Evolutionary conservation across 2,888 invertebrate genomes (phyloP).

Genomic region (Stomorhina lunata): DNA sequence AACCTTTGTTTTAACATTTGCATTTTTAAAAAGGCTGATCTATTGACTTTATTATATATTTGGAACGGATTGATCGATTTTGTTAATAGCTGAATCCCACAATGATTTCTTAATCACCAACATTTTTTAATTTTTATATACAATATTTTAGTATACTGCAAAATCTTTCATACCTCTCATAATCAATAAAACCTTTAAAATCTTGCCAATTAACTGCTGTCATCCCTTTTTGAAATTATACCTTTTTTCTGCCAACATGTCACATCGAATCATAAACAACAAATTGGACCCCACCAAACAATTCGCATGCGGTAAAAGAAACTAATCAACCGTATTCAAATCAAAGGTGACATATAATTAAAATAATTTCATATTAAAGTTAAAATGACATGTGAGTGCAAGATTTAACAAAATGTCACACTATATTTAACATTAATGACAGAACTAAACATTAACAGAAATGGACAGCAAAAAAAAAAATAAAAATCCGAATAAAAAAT

Average conservation of each 20-base stretch:
- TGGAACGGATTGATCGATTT: too few species aligned
- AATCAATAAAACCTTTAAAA: neutral
- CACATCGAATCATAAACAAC: neutral
- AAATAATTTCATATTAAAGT: constrained; percentile 60
- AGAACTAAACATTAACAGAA: constrained; percentile 34
- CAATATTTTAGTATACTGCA: too few species aligned
- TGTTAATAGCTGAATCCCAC: too few species aligned
- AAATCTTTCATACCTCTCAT: too few species aligned
- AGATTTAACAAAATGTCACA: constrained; percentile 61
- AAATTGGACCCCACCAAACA: neutral
- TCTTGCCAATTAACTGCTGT: neutral
- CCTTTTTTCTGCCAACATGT: neutral
- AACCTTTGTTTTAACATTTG: too few species aligned
- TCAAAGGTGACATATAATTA: constrained; percentile 56
- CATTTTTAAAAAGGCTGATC: too few species aligned
- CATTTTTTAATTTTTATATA: too few species aligned
- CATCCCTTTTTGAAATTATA: neutral
- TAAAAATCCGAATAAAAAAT: neutral
- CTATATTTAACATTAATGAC: constrained; percentile 40
- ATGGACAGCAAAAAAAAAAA: neutral
- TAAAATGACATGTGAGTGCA: constrained; percentile 60
- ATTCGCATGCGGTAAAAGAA: neutral
- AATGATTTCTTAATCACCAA: too few species aligned
- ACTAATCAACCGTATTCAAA: neutral
- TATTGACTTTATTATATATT: too few species aligned